Conservation (phyloP, 2,888 invertebrate genomes). For the Reticulitermes lucifugus region DNA sequence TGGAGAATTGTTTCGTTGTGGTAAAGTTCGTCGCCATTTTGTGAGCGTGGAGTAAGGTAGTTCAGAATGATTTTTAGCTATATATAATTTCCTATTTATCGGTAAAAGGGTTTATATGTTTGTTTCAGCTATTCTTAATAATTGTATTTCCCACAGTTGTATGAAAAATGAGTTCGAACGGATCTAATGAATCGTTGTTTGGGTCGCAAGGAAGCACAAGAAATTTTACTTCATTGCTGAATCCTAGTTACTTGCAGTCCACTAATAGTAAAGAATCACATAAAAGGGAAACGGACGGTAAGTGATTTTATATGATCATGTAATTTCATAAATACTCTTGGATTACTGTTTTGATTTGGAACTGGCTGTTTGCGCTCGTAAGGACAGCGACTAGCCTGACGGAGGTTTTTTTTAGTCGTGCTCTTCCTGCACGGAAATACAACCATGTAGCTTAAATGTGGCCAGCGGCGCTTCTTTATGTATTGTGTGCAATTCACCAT, state of each 20-base stretch:
- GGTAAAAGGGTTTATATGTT: no score
- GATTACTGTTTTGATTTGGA: no score
- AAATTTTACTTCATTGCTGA: slow-evolving; percentile 47
- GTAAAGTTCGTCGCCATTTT: background rate
- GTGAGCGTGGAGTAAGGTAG: background rate
- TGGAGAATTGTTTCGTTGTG: background rate
- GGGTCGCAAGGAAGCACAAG: slow-evolving; percentile 47
- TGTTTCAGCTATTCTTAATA: background rate
- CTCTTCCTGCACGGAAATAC: no score
- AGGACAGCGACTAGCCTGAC: no score
- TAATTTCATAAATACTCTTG: no score
- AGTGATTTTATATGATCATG: background rate
- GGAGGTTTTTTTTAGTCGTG: no score
- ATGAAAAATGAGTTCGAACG: slow-evolving; percentile 46
- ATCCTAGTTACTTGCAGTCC: slow-evolving; percentile 48
- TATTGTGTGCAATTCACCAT: no score
- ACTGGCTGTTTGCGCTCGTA: no score
- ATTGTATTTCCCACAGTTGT: background rate
- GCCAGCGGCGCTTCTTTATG: no score
- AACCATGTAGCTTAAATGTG: no score
- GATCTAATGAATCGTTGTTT: slow-evolving; percentile 45
- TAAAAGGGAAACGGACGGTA: slow-evolving; percentile 48
- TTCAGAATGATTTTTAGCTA: no score
- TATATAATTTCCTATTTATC: no score
- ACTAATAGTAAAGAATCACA: slow-evolving; percentile 44